Base-by-base conservation (phyloP, 2,797 vertebrate genomes). In the Scyliorhinus canicula region DNA sequence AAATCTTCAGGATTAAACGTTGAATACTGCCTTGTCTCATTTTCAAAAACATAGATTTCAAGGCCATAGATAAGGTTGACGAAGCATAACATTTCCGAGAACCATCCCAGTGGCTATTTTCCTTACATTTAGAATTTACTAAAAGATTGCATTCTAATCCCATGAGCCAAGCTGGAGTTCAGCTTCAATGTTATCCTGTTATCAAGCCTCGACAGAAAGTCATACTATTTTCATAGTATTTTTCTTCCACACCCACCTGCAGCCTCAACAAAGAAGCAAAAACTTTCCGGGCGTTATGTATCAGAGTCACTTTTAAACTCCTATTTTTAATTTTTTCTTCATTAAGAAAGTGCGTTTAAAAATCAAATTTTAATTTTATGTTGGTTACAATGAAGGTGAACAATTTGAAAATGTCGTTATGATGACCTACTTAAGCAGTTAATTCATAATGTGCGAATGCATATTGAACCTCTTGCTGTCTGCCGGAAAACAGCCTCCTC, bases 101-200 rank as follows among this genome's bases (percentile, higher is more conserved):
- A 94, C 93, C 74, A 71, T 52, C 19, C 67, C 93, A 5, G 28
- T 94, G 67, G 67, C 47, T 94, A 71, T 74, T 94, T 74, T 40
- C 52, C 67, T 71, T 94, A 74, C 93, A 94, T 74, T 94, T 94
- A 71, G 55, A 74, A 94, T 71, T 74, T 71, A 94, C 67, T 94
- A 52, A 94, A 94, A 28, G 93, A 94, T 94, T 71, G 44, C 93
- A 69, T 35, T 94, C 67, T 26, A 93, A 93, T 71, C 93, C 65
- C n/a, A 71, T 6, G 60, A 65, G 67, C 93, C 28, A 47, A 71
- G 24, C 44, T 35, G 52, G 67, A 50, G 14, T 74, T 52, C 47
- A 71, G n/a, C 60, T 65, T 52, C 26, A 21, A 50, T n/a, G 67
- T 21, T n/a, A 74, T 71, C 16, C 93, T 74, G 67, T 71, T 71